Percentiles rank a stretch among this genome's conserved stretches.
Evolutionary conservation across 2,113 vertebrate genomes (phyloP).

Genomic region (Baryphthengus martii): DNA sequence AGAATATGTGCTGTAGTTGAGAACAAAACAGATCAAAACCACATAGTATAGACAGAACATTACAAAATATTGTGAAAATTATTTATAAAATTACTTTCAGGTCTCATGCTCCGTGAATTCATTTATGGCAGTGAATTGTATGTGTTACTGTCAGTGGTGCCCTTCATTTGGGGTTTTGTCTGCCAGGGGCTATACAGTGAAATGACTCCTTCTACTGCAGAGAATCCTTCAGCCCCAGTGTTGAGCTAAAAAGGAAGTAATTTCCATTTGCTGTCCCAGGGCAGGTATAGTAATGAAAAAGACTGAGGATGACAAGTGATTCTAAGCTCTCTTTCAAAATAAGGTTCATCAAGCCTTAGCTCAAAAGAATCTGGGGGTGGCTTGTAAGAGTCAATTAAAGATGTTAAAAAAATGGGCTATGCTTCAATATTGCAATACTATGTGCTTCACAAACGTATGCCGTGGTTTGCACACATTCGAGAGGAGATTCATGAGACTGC

Average conservation of each 20-base stretch:
- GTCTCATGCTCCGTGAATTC: neutral
- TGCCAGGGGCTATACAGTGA: neutral
- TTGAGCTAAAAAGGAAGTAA: neutral
- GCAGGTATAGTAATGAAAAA: neutral
- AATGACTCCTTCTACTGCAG: neutral
- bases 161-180: neutral
- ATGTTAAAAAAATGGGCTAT: neutral
- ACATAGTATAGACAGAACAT: neutral
- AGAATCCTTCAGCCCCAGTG: neutral
- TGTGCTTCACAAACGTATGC: neutral
- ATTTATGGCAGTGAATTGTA: neutral
- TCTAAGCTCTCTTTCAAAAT: neutral
- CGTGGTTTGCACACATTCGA: neutral
- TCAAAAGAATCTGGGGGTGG: neutral
- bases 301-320: neutral
- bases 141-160: neutral
- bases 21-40: neutral
- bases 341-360: neutral
- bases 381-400: neutral
- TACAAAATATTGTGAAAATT: neutral
- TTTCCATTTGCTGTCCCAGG: neutral
- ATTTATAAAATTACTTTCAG: neutral
- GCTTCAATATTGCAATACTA: neutral
- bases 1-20: neutral
- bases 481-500: neutral